These are phyloP conservation scores for Crocallis elinguaria DNA, from an alignment of 2,888 invertebrate genomes.

Conservation along the genomic window DNA sequence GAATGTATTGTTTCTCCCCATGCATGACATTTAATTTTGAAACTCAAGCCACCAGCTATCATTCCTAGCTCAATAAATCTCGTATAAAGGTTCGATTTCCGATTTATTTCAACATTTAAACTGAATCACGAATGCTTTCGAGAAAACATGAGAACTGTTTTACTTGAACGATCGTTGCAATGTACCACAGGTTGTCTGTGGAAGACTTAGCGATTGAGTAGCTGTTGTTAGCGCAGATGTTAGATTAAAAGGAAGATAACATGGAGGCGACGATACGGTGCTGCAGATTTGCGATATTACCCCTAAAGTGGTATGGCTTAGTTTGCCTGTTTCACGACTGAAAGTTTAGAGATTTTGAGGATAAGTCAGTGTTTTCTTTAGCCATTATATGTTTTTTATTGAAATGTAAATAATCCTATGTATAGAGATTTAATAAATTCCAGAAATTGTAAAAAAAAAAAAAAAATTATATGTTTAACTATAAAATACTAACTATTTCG, in stretches of 20 bases:
- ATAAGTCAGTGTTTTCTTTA: neutral
- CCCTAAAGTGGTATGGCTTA: conserved; percentile 25
- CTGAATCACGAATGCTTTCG: conserved; percentile 69
- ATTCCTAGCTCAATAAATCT: conserved; percentile 34
- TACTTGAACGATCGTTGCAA: conserved; percentile 56
- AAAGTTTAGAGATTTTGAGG: conserved; percentile 14
- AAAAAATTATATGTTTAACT: too few relatives aligned
- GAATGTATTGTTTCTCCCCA: neutral
- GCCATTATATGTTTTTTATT: too few relatives aligned
- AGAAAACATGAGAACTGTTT: conserved; percentile 78
- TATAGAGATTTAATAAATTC: too few relatives aligned
- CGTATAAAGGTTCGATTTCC: conserved; percentile 47
- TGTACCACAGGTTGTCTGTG: conserved; percentile 24
- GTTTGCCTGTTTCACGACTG: conserved; percentile 22
- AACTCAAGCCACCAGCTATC: conserved; percentile 21
- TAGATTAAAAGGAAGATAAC: conserved; percentile 45
- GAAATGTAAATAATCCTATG: too few relatives aligned
- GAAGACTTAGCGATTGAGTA: conserved; percentile 33
- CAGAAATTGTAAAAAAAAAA: too few relatives aligned
- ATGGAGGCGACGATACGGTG: conserved; percentile 35
- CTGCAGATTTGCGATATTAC: conserved; percentile 34
- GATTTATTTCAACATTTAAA: conserved; percentile 65
- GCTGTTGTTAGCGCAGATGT: conserved; percentile 36
- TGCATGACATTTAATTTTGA: conserved; percentile 28
- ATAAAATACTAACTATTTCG: too few relatives aligned